Evolutionary conservation across 2,113 vertebrate species (phyloP).

Genomic region (Siphamia tubifer): DNA sequence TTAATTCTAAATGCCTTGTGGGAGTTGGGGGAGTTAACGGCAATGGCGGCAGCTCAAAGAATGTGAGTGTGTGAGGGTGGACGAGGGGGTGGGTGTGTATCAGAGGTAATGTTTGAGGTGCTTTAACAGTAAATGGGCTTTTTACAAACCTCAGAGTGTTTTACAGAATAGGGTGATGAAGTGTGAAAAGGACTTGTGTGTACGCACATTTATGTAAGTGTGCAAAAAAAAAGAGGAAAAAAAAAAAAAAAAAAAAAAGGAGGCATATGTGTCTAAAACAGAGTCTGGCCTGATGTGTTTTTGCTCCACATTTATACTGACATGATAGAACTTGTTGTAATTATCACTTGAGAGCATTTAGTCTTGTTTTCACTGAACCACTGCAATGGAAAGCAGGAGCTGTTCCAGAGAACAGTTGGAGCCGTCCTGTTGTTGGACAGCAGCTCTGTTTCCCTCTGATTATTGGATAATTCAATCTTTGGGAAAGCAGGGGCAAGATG

Average conservation of each 20-base stretch:
- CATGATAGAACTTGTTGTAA: slow-evolving; percentile 72
- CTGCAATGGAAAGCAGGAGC: slow-evolving; percentile 73
- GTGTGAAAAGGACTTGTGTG: background rate
- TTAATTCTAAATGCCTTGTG: slow-evolving; percentile 74
- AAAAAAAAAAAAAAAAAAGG: background rate
- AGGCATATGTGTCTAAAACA: slow-evolving; percentile 16
- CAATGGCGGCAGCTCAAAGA: slow-evolving; percentile 67
- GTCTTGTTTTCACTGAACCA: slow-evolving; percentile 74
- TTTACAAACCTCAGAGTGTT: slow-evolving; percentile 23
- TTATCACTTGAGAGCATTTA: slow-evolving; percentile 71
- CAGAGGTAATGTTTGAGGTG: slow-evolving; percentile 41
- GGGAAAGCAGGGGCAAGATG: slow-evolving; percentile 56
- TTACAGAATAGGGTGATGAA: slow-evolving; percentile 18
- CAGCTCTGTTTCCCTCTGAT: slow-evolving; percentile 62
- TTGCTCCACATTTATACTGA: slow-evolving; percentile 62
- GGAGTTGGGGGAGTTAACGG: slow-evolving; percentile 66
- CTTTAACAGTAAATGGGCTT: slow-evolving; percentile 40
- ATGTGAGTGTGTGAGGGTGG: slow-evolving; percentile 31
- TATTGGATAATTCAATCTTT: slow-evolving; percentile 69
- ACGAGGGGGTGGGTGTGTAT: slow-evolving; percentile 24
- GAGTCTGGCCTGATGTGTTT: slow-evolving; percentile 39
- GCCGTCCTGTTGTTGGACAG: slow-evolving; percentile 67
- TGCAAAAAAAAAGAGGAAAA: background rate
- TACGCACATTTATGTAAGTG: background rate
- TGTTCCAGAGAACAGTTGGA: slow-evolving; percentile 71